Percentiles rank a stretch among this genome's conserved stretches.
Evolutionary conservation across 2,797 vertebrate genomes (phyloP).

Genomic region (Astyanax mexicanus): DNA sequence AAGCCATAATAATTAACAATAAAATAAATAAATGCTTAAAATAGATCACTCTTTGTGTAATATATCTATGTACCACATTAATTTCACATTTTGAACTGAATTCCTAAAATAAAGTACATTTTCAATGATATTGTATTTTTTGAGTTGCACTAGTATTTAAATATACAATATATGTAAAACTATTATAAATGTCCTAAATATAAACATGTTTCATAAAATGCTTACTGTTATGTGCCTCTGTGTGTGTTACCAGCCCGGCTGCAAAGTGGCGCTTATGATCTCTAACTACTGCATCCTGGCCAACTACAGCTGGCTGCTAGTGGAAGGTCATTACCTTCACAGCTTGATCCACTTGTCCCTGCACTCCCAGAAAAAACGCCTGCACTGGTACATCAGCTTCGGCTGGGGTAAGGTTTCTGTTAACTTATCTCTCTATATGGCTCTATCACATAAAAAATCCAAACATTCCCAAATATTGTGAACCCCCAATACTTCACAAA

Average conservation of each 20-base stretch:
- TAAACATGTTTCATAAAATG: too few relatives aligned
- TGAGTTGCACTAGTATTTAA: too few relatives aligned
- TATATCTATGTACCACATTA: too few relatives aligned
- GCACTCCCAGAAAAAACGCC: constrained; percentile 88
- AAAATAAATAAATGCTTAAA: too few relatives aligned
- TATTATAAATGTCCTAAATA: too few relatives aligned
- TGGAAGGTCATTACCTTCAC: constrained; percentile 94
- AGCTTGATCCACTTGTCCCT: constrained; percentile 88
- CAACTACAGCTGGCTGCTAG: constrained; percentile 95
- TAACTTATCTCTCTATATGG: not conserved
- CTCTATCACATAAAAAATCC: not conserved
- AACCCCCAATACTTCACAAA: too few relatives aligned
- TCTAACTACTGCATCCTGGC: constrained; percentile 95
- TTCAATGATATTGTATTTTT: too few relatives aligned
- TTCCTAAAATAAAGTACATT: too few relatives aligned
- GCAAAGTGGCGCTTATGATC: constrained; percentile 88
- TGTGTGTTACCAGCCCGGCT: constrained; percentile 80
- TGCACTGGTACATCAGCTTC: constrained; percentile 85
- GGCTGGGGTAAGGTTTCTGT: constrained; percentile 87
- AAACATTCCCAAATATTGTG: not conserved
- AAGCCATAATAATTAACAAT: too few relatives aligned
- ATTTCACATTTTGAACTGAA: too few relatives aligned
- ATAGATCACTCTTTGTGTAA: too few relatives aligned
- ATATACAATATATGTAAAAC: constrained; percentile 14
- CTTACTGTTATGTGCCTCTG: not conserved